Conservation (phyloP, 2,888 invertebrate species). For the Parelbella ahira region DNA sequence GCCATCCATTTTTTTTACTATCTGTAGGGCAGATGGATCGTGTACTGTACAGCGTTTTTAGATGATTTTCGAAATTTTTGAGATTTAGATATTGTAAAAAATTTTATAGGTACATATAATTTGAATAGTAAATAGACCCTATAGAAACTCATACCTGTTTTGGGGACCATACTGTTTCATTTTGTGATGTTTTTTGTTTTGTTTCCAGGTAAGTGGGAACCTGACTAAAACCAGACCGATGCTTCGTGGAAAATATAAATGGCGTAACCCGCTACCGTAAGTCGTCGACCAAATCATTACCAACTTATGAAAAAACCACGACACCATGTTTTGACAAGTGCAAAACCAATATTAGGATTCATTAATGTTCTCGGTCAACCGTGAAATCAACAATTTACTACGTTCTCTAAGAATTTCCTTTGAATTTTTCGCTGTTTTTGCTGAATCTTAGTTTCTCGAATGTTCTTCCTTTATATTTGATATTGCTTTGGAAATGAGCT, state of each 20-base stretch:
- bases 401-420: not conserved
- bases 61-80: too few relatives aligned
- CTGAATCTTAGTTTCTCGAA: too few relatives aligned
- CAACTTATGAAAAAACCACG: conserved; percentile 4
- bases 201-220: conserved; percentile 16
- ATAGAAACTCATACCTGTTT: too few relatives aligned
- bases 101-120: too few relatives aligned
- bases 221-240: conserved; percentile 2
- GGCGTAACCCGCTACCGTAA: conserved; percentile 1
- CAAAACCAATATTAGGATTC: conserved; percentile 10
- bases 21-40: too few relatives aligned
- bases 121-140: too few relatives aligned
- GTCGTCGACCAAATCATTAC: conserved; percentile 1
- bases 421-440: conserved; percentile 1
- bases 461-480: too few relatives aligned
- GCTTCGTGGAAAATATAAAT: conserved; percentile 4
- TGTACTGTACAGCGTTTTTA: too few relatives aligned
- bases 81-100: too few relatives aligned
- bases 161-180: not conserved
- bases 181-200: conserved; percentile 3
- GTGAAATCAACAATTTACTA: conserved; percentile 6
- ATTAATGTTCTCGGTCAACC: conserved; percentile 2
- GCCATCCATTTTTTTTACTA: too few relatives aligned
- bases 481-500: not conserved
- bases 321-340: conserved; percentile 6